Evolutionary conservation across 2,888 invertebrate genomes (phyloP).

Genomic region (Philereme transversata): DNA sequence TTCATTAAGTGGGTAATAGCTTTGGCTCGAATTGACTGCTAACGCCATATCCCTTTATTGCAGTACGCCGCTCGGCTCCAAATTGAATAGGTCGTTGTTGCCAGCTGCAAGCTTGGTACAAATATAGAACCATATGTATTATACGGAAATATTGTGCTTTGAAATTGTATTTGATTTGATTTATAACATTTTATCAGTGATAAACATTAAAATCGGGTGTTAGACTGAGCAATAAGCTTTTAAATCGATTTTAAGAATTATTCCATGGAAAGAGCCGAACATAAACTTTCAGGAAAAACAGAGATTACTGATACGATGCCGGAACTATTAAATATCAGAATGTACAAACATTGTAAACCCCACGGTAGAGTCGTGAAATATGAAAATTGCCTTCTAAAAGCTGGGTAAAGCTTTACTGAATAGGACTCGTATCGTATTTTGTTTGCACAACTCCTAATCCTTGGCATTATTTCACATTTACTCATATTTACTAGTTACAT

Average conservation of each 20-base stretch:
- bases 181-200: not conserved
- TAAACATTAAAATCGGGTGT: not conserved
- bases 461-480: constrained; percentile 37
- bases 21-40: constrained; percentile 56
- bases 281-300: constrained; percentile 29
- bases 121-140: constrained; percentile 10
- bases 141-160: constrained; percentile 6
- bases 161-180: constrained; percentile 2
- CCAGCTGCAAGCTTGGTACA: constrained; percentile 23
- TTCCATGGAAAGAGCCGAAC: not conserved
- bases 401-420: constrained; percentile 29
- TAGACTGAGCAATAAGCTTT: not conserved
- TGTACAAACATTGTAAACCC: constrained; percentile 29
- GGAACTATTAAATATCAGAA: constrained; percentile 28
- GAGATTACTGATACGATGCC: constrained; percentile 23
- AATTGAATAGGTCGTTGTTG: constrained; percentile 48
- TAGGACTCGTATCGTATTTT: constrained; percentile 26
- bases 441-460: constrained; percentile 35
- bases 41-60: constrained; percentile 47
- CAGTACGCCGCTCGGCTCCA: constrained; percentile 41
- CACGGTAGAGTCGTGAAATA: constrained; percentile 27
- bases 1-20: constrained; percentile 65
- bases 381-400: constrained; percentile 33
- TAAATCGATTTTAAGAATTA: not conserved
- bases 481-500: constrained; percentile 30